Evolutionary conservation across 2,797 vertebrate genomes (phyloP).

Genomic region (Xenops minutus): DNA sequence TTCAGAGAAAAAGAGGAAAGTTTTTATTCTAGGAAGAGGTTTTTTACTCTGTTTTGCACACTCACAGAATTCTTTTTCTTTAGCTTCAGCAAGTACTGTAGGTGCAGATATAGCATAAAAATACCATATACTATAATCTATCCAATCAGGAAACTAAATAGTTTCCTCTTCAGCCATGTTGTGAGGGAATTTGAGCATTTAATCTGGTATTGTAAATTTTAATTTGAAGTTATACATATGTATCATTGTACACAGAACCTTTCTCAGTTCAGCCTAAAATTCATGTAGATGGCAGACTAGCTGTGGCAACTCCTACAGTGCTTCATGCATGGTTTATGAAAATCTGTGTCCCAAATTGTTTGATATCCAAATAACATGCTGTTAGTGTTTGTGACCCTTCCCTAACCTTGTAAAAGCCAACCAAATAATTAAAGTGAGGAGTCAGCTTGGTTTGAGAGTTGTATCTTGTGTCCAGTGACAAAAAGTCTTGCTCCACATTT

Average conservation of each 20-base stretch:
- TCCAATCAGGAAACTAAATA: neutral
- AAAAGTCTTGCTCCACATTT: neutral
- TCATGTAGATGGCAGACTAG: neutral
- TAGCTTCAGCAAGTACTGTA: neutral
- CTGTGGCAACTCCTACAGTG: accelerated
- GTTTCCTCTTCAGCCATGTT: neutral
- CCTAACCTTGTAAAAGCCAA: neutral
- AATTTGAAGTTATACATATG: neutral
- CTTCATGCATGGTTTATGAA: neutral
- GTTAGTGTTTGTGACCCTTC: neutral
- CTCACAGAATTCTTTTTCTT: neutral
- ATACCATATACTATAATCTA: neutral
- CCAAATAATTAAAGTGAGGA: neutral
- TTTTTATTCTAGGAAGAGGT: neutral
- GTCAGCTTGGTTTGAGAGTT: neutral
- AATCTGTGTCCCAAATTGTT: neutral
- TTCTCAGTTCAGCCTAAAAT: neutral
- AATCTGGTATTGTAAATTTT: neutral
- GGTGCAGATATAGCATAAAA: neutral
- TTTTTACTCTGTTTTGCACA: neutral
- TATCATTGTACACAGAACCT: neutral
- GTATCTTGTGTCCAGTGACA: neutral
- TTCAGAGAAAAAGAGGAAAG: neutral
- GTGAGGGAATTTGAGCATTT: neutral
- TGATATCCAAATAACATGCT: neutral